These are phyloP conservation scores for Dastarcus helophoroides DNA, from an alignment of 2,888 invertebrate genomes.

Conservation along the genomic window DNA sequence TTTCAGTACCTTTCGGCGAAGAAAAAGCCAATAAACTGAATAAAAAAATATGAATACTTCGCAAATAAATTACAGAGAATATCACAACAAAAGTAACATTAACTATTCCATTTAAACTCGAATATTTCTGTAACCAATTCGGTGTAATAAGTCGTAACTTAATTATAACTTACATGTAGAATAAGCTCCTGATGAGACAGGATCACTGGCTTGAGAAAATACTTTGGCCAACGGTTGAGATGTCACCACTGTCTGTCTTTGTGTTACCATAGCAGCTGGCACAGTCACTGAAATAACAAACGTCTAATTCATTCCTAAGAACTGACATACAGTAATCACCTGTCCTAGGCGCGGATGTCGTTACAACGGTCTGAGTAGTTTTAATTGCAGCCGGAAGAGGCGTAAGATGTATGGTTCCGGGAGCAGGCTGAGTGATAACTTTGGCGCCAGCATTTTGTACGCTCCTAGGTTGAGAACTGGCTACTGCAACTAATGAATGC, in stretches of 20 bases:
- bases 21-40: too few relatives aligned
- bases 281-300: conserved; percentile 23
- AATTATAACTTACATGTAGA: too few relatives aligned
- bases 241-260: conserved; percentile 28
- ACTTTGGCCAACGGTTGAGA: conserved; percentile 34
- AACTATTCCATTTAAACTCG: too few relatives aligned
- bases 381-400: conserved; percentile 30
- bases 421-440: conserved; percentile 34
- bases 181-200: too few relatives aligned
- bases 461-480: conserved; percentile 23
- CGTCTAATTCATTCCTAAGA: conserved; percentile 1
- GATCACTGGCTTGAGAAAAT: conserved; percentile 27
- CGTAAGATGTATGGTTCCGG: conserved; percentile 35
- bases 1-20: too few relatives aligned
- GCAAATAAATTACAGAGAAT: too few relatives aligned
- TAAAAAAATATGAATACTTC: too few relatives aligned
- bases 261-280: conserved; percentile 31
- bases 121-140: too few relatives aligned
- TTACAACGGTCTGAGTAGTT: conserved; percentile 21
- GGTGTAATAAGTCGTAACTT: too few relatives aligned
- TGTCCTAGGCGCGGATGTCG: conserved; percentile 28
- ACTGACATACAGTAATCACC: conserved; percentile 18
- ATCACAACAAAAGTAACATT: too few relatives aligned
- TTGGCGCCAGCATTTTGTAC: conserved; percentile 27
- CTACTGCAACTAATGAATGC: conserved; percentile 30